A percentile compares a stretch with the other conserved stretches of the same genome.
Conservation (phyloP, 2,888 invertebrate species). For the Empis livida region DNA sequence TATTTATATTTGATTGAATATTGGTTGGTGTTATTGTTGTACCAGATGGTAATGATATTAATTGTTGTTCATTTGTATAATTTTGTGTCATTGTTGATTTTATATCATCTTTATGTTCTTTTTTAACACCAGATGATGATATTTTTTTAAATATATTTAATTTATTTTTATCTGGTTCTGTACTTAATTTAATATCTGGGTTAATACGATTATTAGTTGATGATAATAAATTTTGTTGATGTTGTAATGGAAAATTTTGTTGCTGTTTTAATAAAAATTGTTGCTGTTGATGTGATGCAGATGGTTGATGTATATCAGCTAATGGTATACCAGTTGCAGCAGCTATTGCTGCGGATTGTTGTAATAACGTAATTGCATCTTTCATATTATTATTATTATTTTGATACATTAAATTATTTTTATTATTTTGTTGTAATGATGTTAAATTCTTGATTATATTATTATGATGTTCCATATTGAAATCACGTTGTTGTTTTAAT, state of each 20-base stretch:
- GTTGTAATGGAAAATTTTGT: background rate
- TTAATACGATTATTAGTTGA: constrained; percentile 1
- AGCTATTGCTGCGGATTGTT: constrained; percentile 1
- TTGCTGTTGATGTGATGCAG: background rate
- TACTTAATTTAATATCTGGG: constrained; percentile 44
- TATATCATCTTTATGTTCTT: constrained; percentile 36
- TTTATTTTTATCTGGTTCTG: constrained; percentile 74
- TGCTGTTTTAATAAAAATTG: background rate
- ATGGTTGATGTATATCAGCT: background rate
- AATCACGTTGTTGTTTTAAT: background rate
- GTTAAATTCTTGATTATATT: too few species aligned
- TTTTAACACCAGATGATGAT: constrained; percentile 48
- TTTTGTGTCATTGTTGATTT: constrained; percentile 5
- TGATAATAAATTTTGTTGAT: background rate
- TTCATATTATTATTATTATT: too few species aligned
- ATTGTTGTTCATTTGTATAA: constrained; percentile 7
- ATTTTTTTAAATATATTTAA: constrained; percentile 80
- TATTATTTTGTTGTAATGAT: too few species aligned
- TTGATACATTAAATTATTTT: too few species aligned
- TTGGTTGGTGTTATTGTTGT: constrained; percentile 30
- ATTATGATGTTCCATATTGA: background rate
- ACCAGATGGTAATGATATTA: constrained; percentile 25
- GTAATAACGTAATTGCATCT: too few species aligned
- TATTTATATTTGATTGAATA: constrained; percentile 10
- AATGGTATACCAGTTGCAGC: constrained; percentile 5